phyloP scores from a whole-genome alignment of 2,113 vertebrate species.

The Callipepla californica region DNA sequence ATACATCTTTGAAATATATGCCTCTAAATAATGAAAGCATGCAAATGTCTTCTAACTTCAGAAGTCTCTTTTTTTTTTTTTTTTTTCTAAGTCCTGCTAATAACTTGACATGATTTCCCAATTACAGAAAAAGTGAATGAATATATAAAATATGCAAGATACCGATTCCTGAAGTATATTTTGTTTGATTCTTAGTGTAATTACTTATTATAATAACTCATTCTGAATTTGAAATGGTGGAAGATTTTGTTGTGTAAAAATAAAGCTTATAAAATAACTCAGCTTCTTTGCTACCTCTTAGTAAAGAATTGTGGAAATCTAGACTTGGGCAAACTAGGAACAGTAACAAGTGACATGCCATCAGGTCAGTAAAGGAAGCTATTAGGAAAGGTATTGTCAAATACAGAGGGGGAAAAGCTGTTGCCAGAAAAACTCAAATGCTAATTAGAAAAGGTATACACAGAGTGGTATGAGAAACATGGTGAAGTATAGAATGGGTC shows the following conservation, averaged over 20 bases:
- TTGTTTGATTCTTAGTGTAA: not conserved
- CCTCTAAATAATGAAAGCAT: conserved; percentile 12
- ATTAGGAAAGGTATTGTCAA: not conserved
- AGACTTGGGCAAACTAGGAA: not conserved
- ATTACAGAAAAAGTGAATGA: not conserved
- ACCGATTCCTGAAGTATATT: not conserved
- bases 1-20: not conserved
- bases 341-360: not conserved
- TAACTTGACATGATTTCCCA: not conserved
- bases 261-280: not conserved
- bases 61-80: conserved; percentile 11
- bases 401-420: not conserved
- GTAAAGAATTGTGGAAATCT: not conserved
- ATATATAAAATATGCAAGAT: not conserved
- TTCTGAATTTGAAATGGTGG: not conserved
- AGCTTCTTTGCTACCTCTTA: not conserved
- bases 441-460: not conserved
- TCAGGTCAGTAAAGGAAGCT: not conserved
- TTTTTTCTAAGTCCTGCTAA: not conserved
- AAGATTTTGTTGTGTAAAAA: not conserved
- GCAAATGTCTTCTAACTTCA: not conserved
- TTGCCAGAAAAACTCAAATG: not conserved
- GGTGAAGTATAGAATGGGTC: not conserved
- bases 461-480: rapidly evolving
- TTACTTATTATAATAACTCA: not conserved